These are phyloP conservation scores for Peromyscus leucopus DNA, from an alignment of 2,113 vertebrate species.

Conservation along the genomic window DNA sequence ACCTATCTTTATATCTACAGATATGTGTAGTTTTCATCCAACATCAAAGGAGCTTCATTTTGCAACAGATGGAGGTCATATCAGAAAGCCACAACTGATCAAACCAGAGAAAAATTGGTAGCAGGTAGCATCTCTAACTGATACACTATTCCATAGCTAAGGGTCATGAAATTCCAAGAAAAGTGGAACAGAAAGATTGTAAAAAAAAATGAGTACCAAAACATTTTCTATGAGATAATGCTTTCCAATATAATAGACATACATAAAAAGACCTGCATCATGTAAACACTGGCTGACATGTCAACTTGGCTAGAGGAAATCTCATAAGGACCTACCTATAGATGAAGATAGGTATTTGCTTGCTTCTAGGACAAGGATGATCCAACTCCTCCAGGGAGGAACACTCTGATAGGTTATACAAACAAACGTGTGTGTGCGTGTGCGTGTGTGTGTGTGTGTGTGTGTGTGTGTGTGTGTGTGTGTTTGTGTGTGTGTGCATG, in stretches of 20 bases:
- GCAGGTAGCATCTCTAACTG: neutral
- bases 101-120: neutral
- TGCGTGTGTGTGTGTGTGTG: neutral
- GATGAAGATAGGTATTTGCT: neutral
- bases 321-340: neutral
- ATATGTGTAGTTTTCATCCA: neutral
- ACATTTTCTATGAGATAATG: neutral
- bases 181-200: neutral
- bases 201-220: neutral
- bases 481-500: neutral
- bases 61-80: neutral
- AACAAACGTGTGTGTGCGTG: neutral
- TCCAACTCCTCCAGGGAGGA: neutral
- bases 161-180: neutral
- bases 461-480: no score
- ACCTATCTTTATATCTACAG: neutral
- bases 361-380: neutral
- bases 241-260: neutral
- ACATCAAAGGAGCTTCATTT: neutral
- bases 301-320: neutral
- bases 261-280: neutral
- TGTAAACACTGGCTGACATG: neutral
- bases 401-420: neutral
- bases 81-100: neutral
- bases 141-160: neutral